Percentiles rank a stretch among this genome's conserved stretches.
Evolutionary conservation across 2,888 invertebrate genomes (phyloP).

Genomic region (Drosophila peninsularis): DNA sequence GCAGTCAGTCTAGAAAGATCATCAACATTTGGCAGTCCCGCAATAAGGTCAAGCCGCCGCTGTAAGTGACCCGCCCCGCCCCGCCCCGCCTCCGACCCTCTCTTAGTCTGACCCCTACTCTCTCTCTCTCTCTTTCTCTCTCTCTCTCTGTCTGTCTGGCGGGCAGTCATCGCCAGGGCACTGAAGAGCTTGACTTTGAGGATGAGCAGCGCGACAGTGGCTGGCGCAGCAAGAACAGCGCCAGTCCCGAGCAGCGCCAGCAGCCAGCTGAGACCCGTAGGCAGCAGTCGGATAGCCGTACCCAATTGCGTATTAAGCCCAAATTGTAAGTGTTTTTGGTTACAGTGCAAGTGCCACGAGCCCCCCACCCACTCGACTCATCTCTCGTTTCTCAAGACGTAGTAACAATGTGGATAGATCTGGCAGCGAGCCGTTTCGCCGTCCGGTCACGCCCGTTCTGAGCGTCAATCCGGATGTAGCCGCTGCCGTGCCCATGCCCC

Average conservation of each 20-base stretch:
- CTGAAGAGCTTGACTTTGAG: constrained; percentile 77
- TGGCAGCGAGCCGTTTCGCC: constrained; percentile 67
- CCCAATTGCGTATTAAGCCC: constrained; percentile 60
- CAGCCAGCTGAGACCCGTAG: constrained; percentile 41
- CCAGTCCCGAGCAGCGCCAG: constrained; percentile 57
- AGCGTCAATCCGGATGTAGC: constrained; percentile 73
- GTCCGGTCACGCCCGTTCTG: constrained; percentile 78
- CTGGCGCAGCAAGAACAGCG: constrained; percentile 62
- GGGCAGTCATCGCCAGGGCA: constrained; percentile 74
- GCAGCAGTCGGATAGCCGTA: constrained; percentile 44
- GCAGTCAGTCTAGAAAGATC: constrained; percentile 73
- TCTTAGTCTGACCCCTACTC: neutral
- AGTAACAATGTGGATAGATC: constrained; percentile 62
- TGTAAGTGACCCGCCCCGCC: constrained; percentile 68
- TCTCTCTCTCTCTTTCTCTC: neutral
- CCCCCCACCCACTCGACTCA: constrained; percentile 13
- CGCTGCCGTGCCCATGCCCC: constrained; percentile 76
- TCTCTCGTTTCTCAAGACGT: constrained; percentile 56
- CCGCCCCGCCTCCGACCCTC: neutral
- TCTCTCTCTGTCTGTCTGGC: neutral
- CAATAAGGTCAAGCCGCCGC: constrained; percentile 60
- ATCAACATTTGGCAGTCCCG: constrained; percentile 67
- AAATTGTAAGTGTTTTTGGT: constrained; percentile 80
- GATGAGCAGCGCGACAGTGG: constrained; percentile 58
- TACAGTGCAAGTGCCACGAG: constrained; percentile 1